Evolutionary conservation across 2,113 vertebrate species (phyloP).

Genomic region (Alligator sinensis): DNA sequence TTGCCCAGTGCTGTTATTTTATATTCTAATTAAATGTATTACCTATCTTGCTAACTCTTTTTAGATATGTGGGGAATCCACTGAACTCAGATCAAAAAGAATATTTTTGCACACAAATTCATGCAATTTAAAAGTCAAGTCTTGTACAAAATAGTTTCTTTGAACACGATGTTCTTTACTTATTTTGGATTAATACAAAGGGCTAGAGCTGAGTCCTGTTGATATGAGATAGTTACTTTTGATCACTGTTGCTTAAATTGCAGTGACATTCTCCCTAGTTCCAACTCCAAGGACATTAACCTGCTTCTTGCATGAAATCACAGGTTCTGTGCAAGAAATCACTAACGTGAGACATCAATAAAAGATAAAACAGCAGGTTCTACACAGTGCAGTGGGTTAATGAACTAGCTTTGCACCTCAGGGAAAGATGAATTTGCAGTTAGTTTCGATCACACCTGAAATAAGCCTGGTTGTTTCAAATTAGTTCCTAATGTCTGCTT

Average conservation of each 20-base stretch:
- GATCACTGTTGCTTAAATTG: conserved; percentile 67
- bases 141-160: conserved; percentile 57
- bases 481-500: background rate
- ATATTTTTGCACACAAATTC: conserved; percentile 51
- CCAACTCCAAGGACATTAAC: conserved; percentile 43
- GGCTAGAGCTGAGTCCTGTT: conserved; percentile 47
- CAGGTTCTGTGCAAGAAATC: conserved; percentile 34
- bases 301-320: conserved; percentile 17
- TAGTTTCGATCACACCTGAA: conserved; percentile 37
- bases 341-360: background rate
- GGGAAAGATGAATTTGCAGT: background rate
- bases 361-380: background rate
- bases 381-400: background rate
- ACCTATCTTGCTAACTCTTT: conserved; percentile 42
- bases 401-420: background rate
- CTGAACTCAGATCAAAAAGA: conserved; percentile 69
- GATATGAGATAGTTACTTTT: conserved; percentile 58
- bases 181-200: conserved; percentile 72
- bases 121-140: conserved; percentile 69
- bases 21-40: conserved; percentile 44
- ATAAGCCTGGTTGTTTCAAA: conserved; percentile 5
- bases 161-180: conserved; percentile 71
- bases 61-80: conserved; percentile 41
- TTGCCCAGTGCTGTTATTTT: conserved; percentile 3
- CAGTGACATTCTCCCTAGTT: conserved; percentile 59